phyloP scores from a whole-genome alignment of 2,797 vertebrate species.

The Stomatorhinus walkeri region DNA sequence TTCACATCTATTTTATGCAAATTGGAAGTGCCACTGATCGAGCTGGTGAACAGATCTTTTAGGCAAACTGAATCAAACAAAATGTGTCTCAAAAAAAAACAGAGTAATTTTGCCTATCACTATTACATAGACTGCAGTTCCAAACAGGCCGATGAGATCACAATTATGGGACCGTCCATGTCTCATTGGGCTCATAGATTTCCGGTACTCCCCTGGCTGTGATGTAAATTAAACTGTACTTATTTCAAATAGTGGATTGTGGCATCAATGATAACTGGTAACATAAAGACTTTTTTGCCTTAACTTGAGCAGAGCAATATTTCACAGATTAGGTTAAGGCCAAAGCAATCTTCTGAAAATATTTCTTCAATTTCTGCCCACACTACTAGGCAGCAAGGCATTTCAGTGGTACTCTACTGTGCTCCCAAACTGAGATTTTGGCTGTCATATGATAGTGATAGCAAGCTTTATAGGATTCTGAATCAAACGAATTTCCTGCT shows the following conservation, averaged over 20 bases:
- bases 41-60: background rate
- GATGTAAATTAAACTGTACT: background rate
- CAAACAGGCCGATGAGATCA: background rate
- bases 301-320: background rate
- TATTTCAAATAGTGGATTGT: background rate
- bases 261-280: background rate
- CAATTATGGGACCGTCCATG: background rate
- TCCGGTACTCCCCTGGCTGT: background rate
- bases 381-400: background rate
- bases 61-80: background rate
- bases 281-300: background rate
- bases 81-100: background rate
- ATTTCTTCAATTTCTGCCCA: background rate
- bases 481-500: background rate
- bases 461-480: background rate
- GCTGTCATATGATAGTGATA: background rate
- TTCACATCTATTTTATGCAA: background rate
- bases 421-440: constrained; percentile 13
- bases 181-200: background rate
- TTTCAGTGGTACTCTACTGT: background rate
- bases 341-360: constrained; percentile 8
- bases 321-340: background rate
- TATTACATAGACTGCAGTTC: background rate
- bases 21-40: background rate
- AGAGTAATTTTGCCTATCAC: background rate